Conservation (phyloP, 2,888 invertebrate genomes). For the Sycophila texana region DNA sequence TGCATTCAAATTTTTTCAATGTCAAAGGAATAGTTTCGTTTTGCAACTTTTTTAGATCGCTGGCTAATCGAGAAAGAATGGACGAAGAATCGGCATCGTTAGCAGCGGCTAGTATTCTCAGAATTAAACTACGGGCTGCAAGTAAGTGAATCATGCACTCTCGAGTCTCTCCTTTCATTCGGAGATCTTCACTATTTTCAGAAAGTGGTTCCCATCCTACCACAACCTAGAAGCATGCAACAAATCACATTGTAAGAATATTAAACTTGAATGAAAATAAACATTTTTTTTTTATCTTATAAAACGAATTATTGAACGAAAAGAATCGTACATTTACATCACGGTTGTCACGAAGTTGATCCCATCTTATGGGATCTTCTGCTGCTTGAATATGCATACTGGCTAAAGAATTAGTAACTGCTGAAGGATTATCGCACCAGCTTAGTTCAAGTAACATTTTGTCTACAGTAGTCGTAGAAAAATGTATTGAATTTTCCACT, state of each 20-base stretch:
- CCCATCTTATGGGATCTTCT: constrained; percentile 69
- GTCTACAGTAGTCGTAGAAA: constrained; percentile 81
- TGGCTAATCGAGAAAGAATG: constrained; percentile 63
- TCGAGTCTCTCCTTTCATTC: constrained; percentile 69
- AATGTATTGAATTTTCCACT: constrained; percentile 89
- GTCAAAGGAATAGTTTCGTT: constrained; percentile 64
- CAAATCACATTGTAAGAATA: background rate
- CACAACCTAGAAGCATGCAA: constrained; percentile 65
- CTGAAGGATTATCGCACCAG: constrained; percentile 66
- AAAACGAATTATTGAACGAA: constrained; percentile 4
- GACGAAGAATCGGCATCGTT: constrained; percentile 64
- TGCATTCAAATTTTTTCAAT: constrained; percentile 64
- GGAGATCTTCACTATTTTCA: constrained; percentile 63
- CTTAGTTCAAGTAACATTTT: constrained; percentile 83
- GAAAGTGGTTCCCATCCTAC: constrained; percentile 71
- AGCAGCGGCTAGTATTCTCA: constrained; percentile 69
- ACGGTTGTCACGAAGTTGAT: constrained; percentile 71
- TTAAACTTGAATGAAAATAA: background rate
- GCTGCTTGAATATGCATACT: constrained; percentile 70
- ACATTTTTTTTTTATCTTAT: background rate
- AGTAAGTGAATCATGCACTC: constrained; percentile 69
- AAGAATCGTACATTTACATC: constrained; percentile 68
- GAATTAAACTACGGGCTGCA: constrained; percentile 67
- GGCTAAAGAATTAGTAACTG: constrained; percentile 65
- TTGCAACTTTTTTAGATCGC: constrained; percentile 65